These are phyloP conservation scores for Copsychus sechellarum DNA, from an alignment of 2,113 vertebrate species.

Conservation along the genomic window DNA sequence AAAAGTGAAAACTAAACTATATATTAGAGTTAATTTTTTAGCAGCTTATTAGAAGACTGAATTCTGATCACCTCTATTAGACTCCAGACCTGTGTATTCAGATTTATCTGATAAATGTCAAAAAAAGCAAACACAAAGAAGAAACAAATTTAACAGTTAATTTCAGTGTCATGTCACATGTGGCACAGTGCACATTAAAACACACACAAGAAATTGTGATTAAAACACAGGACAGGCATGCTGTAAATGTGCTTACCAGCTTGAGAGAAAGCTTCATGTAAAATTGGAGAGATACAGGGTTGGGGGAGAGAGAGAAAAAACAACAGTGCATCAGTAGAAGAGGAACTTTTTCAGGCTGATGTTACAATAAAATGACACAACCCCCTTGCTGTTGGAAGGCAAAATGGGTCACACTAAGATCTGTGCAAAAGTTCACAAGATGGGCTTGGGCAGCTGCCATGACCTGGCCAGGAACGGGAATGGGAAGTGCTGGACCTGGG, in stretches of 20 bases:
- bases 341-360: background rate
- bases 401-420: conserved; percentile 60
- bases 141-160: conserved; percentile 63
- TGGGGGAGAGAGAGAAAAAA: conserved; percentile 62
- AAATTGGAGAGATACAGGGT: conserved; percentile 72
- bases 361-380: conserved; percentile 24
- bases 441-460: background rate
- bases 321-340: conserved; percentile 75
- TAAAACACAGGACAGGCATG: conserved; percentile 76
- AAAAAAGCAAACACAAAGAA: conserved; percentile 60
- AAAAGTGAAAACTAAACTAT: conserved; percentile 42
- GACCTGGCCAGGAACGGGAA: background rate
- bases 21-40: conserved; percentile 71
- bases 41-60: conserved; percentile 66
- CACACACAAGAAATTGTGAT: conserved; percentile 28
- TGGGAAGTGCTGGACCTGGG: background rate
- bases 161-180: background rate
- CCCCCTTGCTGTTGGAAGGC: conserved; percentile 26
- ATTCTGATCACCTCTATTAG: conserved; percentile 84
- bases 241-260: conserved; percentile 94
- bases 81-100: conserved; percentile 83
- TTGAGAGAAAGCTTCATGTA: conserved; percentile 98
- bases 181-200: conserved; percentile 47
- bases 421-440: conserved; percentile 80
- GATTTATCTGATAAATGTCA: conserved; percentile 79